These are phyloP conservation scores for Aspidiotus rigidus DNA, from an alignment of 2,888 invertebrate genomes.

Conservation along the genomic window DNA sequence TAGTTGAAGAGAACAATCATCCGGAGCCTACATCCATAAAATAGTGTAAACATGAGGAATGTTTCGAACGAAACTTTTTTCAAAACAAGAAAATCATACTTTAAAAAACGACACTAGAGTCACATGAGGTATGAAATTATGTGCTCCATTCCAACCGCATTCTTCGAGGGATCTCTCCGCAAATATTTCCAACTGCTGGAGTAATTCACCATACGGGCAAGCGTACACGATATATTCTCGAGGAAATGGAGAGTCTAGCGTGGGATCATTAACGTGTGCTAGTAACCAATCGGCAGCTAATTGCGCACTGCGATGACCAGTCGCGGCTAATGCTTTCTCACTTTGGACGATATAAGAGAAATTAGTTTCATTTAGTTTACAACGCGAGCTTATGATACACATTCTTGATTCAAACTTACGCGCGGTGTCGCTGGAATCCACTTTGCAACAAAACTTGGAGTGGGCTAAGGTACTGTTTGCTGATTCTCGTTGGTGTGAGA, in stretches of 20 bases:
- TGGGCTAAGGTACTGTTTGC: constrained; percentile 64
- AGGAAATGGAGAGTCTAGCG: constrained; percentile 63
- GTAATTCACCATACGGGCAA: constrained; percentile 68
- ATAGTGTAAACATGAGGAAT: not conserved
- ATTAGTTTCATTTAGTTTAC: not conserved
- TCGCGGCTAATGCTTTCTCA: constrained; percentile 73
- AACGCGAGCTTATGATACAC: too few species aligned
- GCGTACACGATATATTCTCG: constrained; percentile 81
- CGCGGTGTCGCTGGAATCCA: constrained; percentile 79
- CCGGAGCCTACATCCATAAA: constrained; percentile 53
- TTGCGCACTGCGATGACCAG: constrained; percentile 78
- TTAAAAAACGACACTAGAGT: constrained; percentile 83
- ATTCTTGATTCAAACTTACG: constrained; percentile 53
- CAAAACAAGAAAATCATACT: constrained; percentile 45
- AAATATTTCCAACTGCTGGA: constrained; percentile 63
- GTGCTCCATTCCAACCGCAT: constrained; percentile 82
- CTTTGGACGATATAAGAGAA: not conserved
- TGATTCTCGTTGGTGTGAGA: constrained; percentile 60
- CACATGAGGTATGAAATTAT: constrained; percentile 81
- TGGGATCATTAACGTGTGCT: constrained; percentile 77
- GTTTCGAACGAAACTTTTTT: not conserved
- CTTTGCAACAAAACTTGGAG: constrained; percentile 75
- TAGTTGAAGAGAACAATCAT: constrained; percentile 60
- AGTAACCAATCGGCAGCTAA: constrained; percentile 83
- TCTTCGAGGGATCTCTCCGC: constrained; percentile 65